A percentile compares a stretch with the other conserved stretches of the same genome.
These are phyloP conservation scores for Triplophysa siluroides DNA, from an alignment of 2,113 vertebrate genomes.

Conservation along the genomic window DNA sequence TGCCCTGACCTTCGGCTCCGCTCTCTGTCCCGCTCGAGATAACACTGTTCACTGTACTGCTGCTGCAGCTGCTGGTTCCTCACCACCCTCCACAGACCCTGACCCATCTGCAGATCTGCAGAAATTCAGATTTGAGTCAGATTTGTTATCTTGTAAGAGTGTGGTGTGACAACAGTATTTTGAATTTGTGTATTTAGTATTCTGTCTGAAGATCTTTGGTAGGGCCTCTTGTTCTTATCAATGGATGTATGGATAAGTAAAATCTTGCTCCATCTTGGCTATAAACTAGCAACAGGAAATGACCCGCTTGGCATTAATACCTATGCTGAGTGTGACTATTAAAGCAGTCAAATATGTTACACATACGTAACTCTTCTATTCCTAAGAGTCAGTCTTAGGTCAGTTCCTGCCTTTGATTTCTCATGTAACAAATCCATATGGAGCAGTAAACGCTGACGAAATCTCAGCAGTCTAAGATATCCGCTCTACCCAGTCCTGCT, in stretches of 20 bases:
- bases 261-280: neutral
- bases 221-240: no score
- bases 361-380: neutral
- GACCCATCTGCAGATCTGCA: conserved; percentile 91
- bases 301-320: neutral
- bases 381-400: neutral
- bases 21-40: conserved; percentile 76
- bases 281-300: neutral
- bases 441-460: conserved; percentile 1
- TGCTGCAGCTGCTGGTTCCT: conserved; percentile 95
- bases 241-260: no score
- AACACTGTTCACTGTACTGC: conserved; percentile 80
- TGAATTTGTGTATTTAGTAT: no score
- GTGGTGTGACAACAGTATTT: no score
- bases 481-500: neutral
- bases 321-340: neutral
- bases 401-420: conserved; percentile 24
- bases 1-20: conserved; percentile 74
- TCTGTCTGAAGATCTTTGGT: no score
- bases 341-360: neutral
- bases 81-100: conserved; percentile 95
- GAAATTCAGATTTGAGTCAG: conserved; percentile 1
- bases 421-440: neutral
- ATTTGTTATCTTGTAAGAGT: no score
- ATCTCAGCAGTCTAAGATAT: conserved; percentile 11